These are phyloP conservation scores for Halotydeus destructor DNA, from an alignment of 1,140 invertebrate species.

Conservation along the genomic window DNA sequence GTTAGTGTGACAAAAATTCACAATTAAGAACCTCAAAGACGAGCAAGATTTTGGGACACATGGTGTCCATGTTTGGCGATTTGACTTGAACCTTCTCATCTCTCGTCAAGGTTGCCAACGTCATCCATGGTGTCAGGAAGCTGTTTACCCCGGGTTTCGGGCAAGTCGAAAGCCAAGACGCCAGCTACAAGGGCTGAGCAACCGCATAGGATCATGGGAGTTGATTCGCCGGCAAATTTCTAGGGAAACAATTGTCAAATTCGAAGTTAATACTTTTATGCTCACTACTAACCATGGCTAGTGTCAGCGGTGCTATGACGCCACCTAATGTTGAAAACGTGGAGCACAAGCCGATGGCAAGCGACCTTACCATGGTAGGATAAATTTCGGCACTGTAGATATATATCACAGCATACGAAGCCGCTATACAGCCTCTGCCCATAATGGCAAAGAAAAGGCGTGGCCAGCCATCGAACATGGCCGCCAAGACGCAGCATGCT, in stretches of 20 bases:
- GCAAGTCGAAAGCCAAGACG: conserved; percentile 53
- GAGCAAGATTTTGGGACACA: too few relatives aligned
- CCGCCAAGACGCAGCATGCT: conserved; percentile 29
- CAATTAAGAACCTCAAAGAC: too few relatives aligned
- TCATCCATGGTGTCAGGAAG: conserved; percentile 56
- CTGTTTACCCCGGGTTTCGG: conserved; percentile 59
- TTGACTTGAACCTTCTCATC: too few relatives aligned
- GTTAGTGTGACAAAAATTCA: too few relatives aligned
- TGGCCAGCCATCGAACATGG: conserved; percentile 21
- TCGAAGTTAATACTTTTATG: too few relatives aligned
- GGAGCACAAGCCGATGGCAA: conserved; percentile 24
- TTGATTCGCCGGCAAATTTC: too few relatives aligned
- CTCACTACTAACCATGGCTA: too few relatives aligned
- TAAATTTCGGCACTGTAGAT: conserved; percentile 28
- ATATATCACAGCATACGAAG: conserved; percentile 23
- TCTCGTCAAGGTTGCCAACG: too few relatives aligned
- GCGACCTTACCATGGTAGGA: conserved; percentile 26
- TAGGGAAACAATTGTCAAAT: too few relatives aligned
- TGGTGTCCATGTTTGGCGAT: too few relatives aligned
- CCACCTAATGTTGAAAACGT: conserved; percentile 23
- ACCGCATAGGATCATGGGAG: conserved; percentile 70
- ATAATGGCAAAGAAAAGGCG: conserved; percentile 38
- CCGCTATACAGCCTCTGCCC: conserved; percentile 46
- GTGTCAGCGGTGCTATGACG: conserved; percentile 24
- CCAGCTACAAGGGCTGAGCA: conserved; percentile 54